phyloP scores from a whole-genome alignment of 2,888 invertebrate genomes.

The Clivina fossor region DNA sequence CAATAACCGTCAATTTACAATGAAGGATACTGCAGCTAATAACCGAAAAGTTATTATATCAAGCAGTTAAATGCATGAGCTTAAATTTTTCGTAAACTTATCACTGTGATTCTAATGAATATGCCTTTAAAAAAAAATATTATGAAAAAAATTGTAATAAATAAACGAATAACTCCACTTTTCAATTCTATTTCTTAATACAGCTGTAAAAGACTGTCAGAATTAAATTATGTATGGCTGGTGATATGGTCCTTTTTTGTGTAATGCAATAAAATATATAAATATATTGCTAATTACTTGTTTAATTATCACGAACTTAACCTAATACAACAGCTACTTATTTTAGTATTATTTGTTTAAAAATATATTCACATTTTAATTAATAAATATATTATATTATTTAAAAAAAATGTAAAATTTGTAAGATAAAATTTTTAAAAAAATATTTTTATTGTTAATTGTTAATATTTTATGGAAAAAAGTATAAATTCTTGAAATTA shows the following conservation, averaged over 20 bases:
- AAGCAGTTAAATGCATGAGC: slow-evolving; percentile 30
- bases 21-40: slow-evolving; percentile 3
- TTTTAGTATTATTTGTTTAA: too few relatives aligned
- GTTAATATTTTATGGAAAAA: too few relatives aligned
- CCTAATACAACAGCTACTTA: too few relatives aligned
- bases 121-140: slow-evolving; percentile 33
- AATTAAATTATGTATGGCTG: slow-evolving; percentile 26
- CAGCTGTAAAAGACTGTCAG: slow-evolving; percentile 31
- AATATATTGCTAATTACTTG: too few relatives aligned
- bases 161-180: slow-evolving; percentile 31
- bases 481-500: too few relatives aligned
- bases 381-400: too few relatives aligned
- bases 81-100: slow-evolving; percentile 35
- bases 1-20: slow-evolving; percentile 1
- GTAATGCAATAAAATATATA: slow-evolving; percentile 33
- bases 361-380: too few relatives aligned
- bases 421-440: too few relatives aligned
- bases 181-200: slow-evolving; percentile 32
- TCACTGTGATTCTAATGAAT: slow-evolving; percentile 50
- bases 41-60: slow-evolving; percentile 7
- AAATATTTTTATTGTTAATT: too few relatives aligned
- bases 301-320: too few relatives aligned
- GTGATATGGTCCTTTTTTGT: slow-evolving; percentile 34
- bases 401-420: too few relatives aligned
- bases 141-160: slow-evolving; percentile 32